Evolutionary conservation across 2,113 vertebrate genomes (phyloP).

Genomic region (Ammodytes marinus): DNA sequence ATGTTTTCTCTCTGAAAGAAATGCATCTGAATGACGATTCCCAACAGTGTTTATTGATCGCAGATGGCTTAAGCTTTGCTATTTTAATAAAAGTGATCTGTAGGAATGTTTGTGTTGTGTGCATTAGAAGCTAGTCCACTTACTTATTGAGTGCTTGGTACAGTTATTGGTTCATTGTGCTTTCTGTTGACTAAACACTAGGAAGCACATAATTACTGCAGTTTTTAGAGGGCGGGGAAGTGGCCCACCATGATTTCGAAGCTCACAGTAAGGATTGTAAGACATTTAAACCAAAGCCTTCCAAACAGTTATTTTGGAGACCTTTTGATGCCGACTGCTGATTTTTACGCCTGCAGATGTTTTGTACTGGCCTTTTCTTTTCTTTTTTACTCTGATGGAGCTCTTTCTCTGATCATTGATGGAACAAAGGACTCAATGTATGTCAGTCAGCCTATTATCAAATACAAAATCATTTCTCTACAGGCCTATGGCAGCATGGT

Average conservation of each 20-base stretch:
- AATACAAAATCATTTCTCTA: neutral
- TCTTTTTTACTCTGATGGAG: neutral
- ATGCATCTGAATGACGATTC: neutral
- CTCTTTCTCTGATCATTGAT: neutral
- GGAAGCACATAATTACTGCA: slow-evolving; percentile 2
- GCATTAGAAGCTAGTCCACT: neutral
- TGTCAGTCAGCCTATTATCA: neutral
- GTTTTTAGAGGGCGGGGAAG: neutral
- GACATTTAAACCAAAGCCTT: neutral
- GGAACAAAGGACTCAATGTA: neutral
- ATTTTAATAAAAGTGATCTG: slow-evolving; percentile 1
- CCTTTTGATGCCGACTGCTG: too few species aligned
- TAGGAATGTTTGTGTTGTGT: neutral
- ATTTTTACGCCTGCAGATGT: too few species aligned
- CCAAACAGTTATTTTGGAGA: too few species aligned
- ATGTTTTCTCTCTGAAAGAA: slow-evolving; percentile 9
- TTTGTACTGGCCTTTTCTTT: neutral
- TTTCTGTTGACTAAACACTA: neutral
- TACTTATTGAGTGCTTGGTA: neutral
- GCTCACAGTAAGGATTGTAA: neutral
- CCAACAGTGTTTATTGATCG: slow-evolving; percentile 12
- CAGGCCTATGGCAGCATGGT: too few species aligned
- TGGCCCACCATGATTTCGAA: too few species aligned
- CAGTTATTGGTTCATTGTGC: slow-evolving; percentile 6
- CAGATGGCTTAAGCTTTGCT: slow-evolving; percentile 24